These are phyloP conservation scores for Parazoanthus atlanticus DNA, from an alignment of 92 coral and sea anemone genomes.

Conservation along the genomic window DNA sequence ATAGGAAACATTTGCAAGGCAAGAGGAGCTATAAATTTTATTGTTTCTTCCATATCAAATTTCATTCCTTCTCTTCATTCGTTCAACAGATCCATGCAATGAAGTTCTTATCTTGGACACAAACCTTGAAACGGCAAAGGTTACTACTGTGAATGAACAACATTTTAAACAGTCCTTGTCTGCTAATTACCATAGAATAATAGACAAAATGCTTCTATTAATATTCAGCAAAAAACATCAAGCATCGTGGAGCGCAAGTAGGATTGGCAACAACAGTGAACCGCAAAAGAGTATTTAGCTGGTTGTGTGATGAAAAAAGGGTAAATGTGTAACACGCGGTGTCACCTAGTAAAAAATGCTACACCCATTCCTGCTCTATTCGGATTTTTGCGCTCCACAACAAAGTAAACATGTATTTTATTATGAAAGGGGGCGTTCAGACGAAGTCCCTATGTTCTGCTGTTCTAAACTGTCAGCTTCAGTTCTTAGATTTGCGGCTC, in stretches of 20 bases:
- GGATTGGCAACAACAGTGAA: slow-evolving; percentile 16
- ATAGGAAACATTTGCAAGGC: slow-evolving; percentile 24
- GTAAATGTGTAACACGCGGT: neutral
- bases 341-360: neutral
- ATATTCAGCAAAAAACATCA: slow-evolving; percentile 17
- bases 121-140: neutral
- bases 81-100: slow-evolving; percentile 8
- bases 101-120: slow-evolving; percentile 19
- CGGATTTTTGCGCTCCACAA: slow-evolving; percentile 3
- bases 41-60: slow-evolving; percentile 23
- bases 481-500: neutral
- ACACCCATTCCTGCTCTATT: slow-evolving; percentile 11
- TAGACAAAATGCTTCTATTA: slow-evolving; percentile 25
- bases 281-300: neutral
- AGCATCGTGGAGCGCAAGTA: slow-evolving; percentile 11
- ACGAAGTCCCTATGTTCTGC: slow-evolving; percentile 13
- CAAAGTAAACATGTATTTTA: slow-evolving; percentile 38
- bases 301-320: neutral
- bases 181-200: slow-evolving; percentile 36
- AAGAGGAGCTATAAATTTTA: neutral
- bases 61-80: slow-evolving; percentile 7
- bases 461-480: neutral
- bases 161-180: slow-evolving; percentile 12
- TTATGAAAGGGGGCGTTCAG: slow-evolving; percentile 39
- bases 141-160: neutral